Evolutionary conservation across 2,113 vertebrate species (phyloP).

Genomic region (Thalassoma bifasciatum): DNA sequence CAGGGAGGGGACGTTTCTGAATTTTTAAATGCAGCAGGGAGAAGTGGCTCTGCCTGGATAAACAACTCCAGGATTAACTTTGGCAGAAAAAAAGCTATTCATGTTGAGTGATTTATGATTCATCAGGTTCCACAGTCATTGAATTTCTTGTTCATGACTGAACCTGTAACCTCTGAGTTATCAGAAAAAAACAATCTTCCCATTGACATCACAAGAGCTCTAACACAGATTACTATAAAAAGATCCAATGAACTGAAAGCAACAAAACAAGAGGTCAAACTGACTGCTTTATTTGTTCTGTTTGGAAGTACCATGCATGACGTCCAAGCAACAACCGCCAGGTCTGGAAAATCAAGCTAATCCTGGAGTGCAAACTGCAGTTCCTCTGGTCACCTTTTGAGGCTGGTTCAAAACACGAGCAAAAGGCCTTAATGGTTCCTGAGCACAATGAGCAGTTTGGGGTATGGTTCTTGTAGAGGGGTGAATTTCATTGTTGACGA

Average conservation of each 20-base stretch:
- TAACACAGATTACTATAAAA: neutral
- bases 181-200: conserved; percentile 3
- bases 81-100: neutral
- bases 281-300: too few relatives aligned
- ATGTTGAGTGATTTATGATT: conserved; percentile 11
- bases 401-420: too few relatives aligned
- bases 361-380: neutral
- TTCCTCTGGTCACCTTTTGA: too few relatives aligned
- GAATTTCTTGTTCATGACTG: conserved; percentile 7
- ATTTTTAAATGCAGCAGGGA: conserved; percentile 6
- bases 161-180: neutral
- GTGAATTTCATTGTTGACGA: too few relatives aligned
- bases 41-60: neutral
- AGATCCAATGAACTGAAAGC: neutral
- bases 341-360: neutral
- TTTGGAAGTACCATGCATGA: neutral
- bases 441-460: too few relatives aligned
- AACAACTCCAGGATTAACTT: conserved; percentile 19
- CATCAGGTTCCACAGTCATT: conserved; percentile 9
- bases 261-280: neutral
- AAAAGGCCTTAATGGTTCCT: too few relatives aligned
- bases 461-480: too few relatives aligned
- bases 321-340: neutral
- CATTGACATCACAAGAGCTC: neutral
- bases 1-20: conserved; percentile 14